Conservation (phyloP, 2,888 invertebrate species). For the Coenonympha glycerion region DNA sequence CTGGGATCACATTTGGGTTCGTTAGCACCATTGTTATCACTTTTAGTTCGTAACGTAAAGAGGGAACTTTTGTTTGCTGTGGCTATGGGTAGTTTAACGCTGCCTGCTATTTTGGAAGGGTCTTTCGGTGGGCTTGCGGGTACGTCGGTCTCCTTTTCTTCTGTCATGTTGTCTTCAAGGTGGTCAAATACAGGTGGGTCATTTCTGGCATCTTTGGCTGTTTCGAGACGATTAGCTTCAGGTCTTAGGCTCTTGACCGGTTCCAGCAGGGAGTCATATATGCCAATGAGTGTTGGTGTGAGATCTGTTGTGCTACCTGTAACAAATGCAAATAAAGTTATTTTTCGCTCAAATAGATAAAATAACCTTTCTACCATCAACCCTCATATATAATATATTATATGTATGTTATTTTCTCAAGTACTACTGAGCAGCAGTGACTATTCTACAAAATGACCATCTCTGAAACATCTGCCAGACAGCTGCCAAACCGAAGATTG, state of each 20-base stretch:
- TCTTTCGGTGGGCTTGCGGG: constrained; percentile 43
- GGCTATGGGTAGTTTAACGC: constrained; percentile 62
- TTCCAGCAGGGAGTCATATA: constrained; percentile 87
- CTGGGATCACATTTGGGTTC: constrained; percentile 48
- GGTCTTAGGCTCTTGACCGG: constrained; percentile 56
- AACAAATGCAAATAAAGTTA: constrained; percentile 47
- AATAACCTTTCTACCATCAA: too few species aligned
- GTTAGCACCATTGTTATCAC: constrained; percentile 57
- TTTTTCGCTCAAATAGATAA: too few species aligned
- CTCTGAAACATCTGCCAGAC: too few species aligned
- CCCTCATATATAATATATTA: too few species aligned
- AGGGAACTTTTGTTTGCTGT: constrained; percentile 64
- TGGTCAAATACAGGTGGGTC: constrained; percentile 55
- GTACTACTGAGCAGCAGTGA: neutral
- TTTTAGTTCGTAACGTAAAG: constrained; percentile 61
- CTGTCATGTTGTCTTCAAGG: constrained; percentile 33
- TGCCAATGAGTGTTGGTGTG: constrained; percentile 88
- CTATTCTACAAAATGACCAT: too few species aligned
- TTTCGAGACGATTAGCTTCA: constrained; percentile 50
- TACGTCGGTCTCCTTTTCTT: constrained; percentile 37
- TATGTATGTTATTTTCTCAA: too few species aligned
- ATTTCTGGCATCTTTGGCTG: constrained; percentile 70
- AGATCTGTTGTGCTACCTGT: constrained; percentile 91
- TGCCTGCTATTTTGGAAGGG: constrained; percentile 54
- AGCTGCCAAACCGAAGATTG: too few species aligned